Conservation (phyloP, 1,140 invertebrate genomes). For the Laupala kohalensis region DNA sequence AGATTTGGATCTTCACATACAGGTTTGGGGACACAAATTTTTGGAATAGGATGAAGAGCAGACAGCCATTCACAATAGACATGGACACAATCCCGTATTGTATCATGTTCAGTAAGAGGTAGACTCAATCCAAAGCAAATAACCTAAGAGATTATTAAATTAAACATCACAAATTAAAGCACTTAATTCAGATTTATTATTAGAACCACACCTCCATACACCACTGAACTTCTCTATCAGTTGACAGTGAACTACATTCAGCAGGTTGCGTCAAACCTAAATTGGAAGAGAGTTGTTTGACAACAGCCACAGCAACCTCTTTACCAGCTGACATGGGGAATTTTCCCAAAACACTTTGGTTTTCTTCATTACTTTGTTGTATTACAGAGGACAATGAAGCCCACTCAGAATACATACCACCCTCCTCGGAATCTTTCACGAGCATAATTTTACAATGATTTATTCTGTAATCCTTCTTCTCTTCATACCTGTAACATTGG, state of each 20-base stretch:
- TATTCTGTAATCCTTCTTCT: background rate
- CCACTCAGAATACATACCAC: conserved; percentile 78
- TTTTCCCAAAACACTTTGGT: conserved; percentile 71
- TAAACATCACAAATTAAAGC: background rate
- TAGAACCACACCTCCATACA: conserved; percentile 58
- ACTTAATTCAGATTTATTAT: background rate
- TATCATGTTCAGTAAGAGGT: conserved; percentile 80
- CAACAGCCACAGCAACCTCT: conserved; percentile 72
- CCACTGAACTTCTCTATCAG: conserved; percentile 77
- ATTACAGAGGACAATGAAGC: conserved; percentile 58
- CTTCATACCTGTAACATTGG: background rate
- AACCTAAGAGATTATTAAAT: conserved; percentile 43
- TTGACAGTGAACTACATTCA: conserved; percentile 57
- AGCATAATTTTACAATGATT: background rate
- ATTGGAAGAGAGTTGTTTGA: conserved; percentile 63
- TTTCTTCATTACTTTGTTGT: conserved; percentile 46
- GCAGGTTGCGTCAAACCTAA: conserved; percentile 61
- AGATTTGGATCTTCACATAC: conserved; percentile 80
- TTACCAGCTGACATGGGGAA: conserved; percentile 60
- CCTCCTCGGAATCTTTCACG: conserved; percentile 24
- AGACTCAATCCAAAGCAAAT: conserved; percentile 85
- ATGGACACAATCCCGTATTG: conserved; percentile 89
- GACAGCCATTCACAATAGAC: conserved; percentile 95
- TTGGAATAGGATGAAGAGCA: conserved; percentile 66
- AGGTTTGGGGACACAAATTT: conserved; percentile 70